Percentiles rank a stretch among this genome's conserved stretches.
Conservation (phyloP, 2,113 vertebrate genomes). For the Bostrychus sinensis region DNA sequence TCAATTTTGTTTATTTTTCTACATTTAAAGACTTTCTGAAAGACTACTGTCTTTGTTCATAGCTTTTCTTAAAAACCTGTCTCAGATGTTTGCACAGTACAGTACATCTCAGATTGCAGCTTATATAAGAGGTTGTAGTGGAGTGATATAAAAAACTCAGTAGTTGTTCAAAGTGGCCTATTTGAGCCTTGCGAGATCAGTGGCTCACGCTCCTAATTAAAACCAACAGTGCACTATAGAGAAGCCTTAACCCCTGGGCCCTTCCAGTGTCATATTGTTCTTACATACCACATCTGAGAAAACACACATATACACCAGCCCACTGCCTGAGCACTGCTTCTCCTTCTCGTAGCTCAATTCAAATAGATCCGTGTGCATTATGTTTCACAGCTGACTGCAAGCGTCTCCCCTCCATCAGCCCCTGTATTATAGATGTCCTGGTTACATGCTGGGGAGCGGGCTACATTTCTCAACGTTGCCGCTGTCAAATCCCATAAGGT, state of each 20-base stretch:
- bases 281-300: conserved; percentile 30
- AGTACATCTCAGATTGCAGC: conserved; percentile 10
- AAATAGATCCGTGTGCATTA: conserved; percentile 27
- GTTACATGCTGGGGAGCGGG: conserved; percentile 36
- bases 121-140: conserved; percentile 32
- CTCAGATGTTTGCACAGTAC: not conserved
- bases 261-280: conserved; percentile 39
- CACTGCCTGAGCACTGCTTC: conserved; percentile 15
- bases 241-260: conserved; percentile 26
- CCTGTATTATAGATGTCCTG: conserved; percentile 40
- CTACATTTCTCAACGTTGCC: conserved; percentile 45
- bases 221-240: conserved; percentile 30
- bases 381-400: conserved; percentile 20
- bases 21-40: not conserved
- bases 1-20: not conserved
- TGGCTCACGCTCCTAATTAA: conserved; percentile 40
- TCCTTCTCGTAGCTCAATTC: conserved; percentile 29
- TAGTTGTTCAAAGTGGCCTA: conserved; percentile 47
- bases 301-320: conserved; percentile 30
- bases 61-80: not conserved
- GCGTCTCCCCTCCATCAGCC: not conserved
- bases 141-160: conserved; percentile 21
- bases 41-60: not conserved
- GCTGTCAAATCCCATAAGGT: conserved; percentile 55
- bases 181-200: conserved; percentile 41